Evolutionary conservation across 2,888 invertebrate species (phyloP), one percentile per base, ranked within the genome.

Genomic region (Lasioglossum lativentre): DNA sequence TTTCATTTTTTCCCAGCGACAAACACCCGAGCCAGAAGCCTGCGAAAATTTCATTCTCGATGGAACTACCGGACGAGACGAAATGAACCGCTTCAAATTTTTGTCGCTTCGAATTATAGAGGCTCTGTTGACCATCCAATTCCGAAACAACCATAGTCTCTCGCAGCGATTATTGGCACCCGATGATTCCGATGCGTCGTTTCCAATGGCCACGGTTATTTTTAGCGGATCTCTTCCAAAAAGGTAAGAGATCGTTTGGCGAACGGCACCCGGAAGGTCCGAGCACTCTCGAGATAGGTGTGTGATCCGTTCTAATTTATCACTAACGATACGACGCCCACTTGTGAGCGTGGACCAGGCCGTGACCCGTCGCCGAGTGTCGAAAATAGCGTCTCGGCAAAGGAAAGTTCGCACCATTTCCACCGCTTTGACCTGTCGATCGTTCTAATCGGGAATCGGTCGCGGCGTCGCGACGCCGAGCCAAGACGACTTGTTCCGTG

Each of bases 221-320:
- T 94, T 94, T 94, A 93, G 93, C 93, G 91, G 89, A 92, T 90
- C 87, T 87, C 88, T 90, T 92, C 92, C 91, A 91, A 93, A 93
- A 91, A 91, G 90, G 91, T 91, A 90, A n/a, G 27, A 92, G 92
- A 93, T 93, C 90, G 90, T 94, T 94, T 68, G 94, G 94, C 94
- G 87, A 89, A 93, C 92, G 91, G 90, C 90, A 93, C 93, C 93
- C 93, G 94, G 93, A 94, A 94, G 94, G 91, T 93, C 90, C 90
- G 88, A 89, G 90, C 89, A 90, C 84, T 91, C 90, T 27, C 59
- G 59, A 59, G 92, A 92, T 93, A 92, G 93, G 91, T 91, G 92
- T 90, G 90, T 90, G 94, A 95, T 95, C 92, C 90, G 92, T 89
- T 91, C 91, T 90, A 94, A 95, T 95, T 94, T 93, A 94, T 94